A percentile compares a stretch with the other conserved stretches of the same genome.
These are phyloP conservation scores for Calameuta idolon DNA, from an alignment of 2,888 invertebrate species.

Conservation along the genomic window DNA sequence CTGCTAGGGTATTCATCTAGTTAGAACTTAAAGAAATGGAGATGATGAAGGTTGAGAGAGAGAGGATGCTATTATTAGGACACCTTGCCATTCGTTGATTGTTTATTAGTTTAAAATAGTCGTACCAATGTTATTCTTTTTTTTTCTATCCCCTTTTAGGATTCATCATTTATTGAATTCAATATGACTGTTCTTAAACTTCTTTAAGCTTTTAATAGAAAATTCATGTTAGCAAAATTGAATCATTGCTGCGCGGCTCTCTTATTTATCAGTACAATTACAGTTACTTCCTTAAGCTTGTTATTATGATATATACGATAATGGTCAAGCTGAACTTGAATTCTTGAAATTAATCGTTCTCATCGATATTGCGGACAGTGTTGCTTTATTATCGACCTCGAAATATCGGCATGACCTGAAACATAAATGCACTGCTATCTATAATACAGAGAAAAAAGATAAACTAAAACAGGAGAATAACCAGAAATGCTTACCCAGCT, in stretches of 20 bases:
- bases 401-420: constrained; percentile 72
- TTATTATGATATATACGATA: not conserved
- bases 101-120: not conserved
- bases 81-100: not conserved
- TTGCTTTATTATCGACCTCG: constrained; percentile 74
- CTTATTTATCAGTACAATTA: not conserved
- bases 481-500: constrained; percentile 69
- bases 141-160: not conserved
- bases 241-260: not conserved
- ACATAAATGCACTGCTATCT: constrained; percentile 31
- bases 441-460: constrained; percentile 9
- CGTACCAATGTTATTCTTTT: not conserved
- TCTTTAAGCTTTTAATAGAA: not conserved
- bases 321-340: not conserved
- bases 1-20: not conserved
- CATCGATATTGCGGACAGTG: constrained; percentile 69
- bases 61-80: not conserved
- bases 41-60: not conserved
- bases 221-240: not conserved
- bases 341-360: constrained; percentile 14
- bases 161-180: not conserved
- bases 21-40: not conserved
- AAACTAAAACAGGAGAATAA: constrained; percentile 12
- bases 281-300: not conserved
- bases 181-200: not conserved